Evolutionary conservation across 2,888 invertebrate species (phyloP).

Genomic region (Incurvaria masculella): DNA sequence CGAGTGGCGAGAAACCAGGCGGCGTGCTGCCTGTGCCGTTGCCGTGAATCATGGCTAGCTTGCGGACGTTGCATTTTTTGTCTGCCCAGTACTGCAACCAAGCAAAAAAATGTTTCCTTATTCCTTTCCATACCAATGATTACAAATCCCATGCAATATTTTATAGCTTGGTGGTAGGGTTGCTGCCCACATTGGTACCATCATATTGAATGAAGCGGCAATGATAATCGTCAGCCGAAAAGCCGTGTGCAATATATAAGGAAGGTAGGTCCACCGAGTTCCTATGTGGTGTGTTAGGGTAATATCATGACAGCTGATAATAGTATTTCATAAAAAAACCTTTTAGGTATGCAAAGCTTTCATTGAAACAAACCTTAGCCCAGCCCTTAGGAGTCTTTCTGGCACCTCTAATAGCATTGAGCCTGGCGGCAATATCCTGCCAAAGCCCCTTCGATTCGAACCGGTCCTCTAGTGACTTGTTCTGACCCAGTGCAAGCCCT

Average conservation of each 20-base stretch:
- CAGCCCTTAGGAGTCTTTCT: conserved; percentile 47
- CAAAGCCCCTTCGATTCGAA: conserved; percentile 43
- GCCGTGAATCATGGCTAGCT: neutral
- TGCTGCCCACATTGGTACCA: neutral
- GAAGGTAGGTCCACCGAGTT: too few relatives aligned
- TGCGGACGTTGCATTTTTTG: conserved; percentile 25
- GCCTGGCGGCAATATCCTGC: conserved; percentile 35
- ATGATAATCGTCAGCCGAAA: too few relatives aligned
- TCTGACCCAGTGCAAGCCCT: conserved; percentile 31
- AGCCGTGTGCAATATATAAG: too few relatives aligned
- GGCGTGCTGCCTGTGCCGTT: neutral
- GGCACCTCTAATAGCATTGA: conserved; percentile 38
- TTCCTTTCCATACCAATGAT: too few relatives aligned
- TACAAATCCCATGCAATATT: too few relatives aligned
- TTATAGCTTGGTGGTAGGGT: neutral
- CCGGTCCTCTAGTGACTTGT: conserved; percentile 35
- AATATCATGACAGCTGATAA: too few relatives aligned
- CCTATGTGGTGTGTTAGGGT: too few relatives aligned
- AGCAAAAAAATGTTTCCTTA: neutral
- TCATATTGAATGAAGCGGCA: too few relatives aligned
- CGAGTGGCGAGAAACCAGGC: neutral
- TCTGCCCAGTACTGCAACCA: conserved; percentile 45
- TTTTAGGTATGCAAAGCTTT: too few relatives aligned
- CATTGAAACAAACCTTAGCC: conserved; percentile 50
- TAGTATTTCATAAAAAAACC: too few relatives aligned